Evolutionary conservation across 1,140 invertebrate species (phyloP), one percentile per base, ranked within the genome.

Genomic region (Lycorma delicatula): DNA sequence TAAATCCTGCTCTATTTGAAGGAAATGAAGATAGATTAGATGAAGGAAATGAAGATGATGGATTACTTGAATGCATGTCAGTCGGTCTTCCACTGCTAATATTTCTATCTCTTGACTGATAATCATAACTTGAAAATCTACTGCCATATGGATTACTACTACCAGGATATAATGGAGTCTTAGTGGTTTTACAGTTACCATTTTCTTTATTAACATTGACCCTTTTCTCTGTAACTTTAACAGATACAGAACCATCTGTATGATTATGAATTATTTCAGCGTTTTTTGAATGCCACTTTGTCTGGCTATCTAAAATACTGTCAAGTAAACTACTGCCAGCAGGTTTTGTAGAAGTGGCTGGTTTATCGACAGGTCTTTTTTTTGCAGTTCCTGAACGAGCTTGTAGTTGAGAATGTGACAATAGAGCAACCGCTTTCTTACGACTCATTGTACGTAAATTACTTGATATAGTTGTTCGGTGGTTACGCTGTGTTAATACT

Each of bases 291-390:
- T 86, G 82, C 67, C 89, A 80, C n/a, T 83, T 71, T 56, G 82
- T 79, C 71, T 92, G 89, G 58, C 79, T 79, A 50, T 81, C 77
- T 62, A 93, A 74, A 58, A 93, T 92, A 59, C 75, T 82, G 9
- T 81, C 82, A 1, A 93, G 68, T 1, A 93, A 63, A 70, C 89
- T 84, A 13, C 67, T 56, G 12, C 54, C 48, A 22, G 55, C 36
- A 62, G 69, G 65, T 26, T 67, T 41, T 28, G 48, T 46, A n/a
- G 56, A 44, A 28, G 26, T 52, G 31, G 49, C 70, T 23, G 68
- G 63, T 7, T 68, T 66, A 13, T 66, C 70, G 36, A 56, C 66
- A 31, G 77, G n/a, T n/a, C n/a, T n/a, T n/a, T n/a, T n/a, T n/a
- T n/a, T n/a, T n/a, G n/a, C n/a, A n/a, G n/a, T n/a, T n/a, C n/a